Evolutionary conservation across 2,888 invertebrate genomes (phyloP), one percentile per base, ranked within the genome.

Genomic region (Polydrusus cervinus): DNA sequence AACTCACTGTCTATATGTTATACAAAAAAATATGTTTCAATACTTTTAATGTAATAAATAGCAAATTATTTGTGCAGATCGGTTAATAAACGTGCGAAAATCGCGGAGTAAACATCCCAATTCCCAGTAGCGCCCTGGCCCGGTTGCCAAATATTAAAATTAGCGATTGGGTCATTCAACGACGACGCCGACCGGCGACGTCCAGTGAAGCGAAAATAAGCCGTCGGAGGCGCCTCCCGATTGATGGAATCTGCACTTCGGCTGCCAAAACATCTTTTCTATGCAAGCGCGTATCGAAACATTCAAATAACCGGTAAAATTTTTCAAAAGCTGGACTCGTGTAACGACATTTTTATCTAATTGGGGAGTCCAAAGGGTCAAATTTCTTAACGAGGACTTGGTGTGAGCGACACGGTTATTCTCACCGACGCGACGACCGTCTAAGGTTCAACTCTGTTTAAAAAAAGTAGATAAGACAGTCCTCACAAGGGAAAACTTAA

Each of bases 101-200:
- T 11, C 57, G 11, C 10, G 64, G 25, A 47, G 74, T 69, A 74
- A 74, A 74, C 74, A 74, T 61, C 74, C 68, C 70, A 65, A 74
- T 74, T 74, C 74, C 66, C 61, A 53, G 75, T 75, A 71, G 57
- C 13, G 71, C 57, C 14, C 53, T 66, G 72, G 69, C 40, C 60
- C 62, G 62, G 60, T 68, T 77, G 77, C 77, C 77, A 77, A 77
- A 74, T 62, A 53, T 66, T 77, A 77, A 77, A 77, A 71, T 77
- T 77, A 74, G 77, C 71, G 74, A 77, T 77, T 77, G 65, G 77
- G 77, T 77, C 77, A 77, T 74, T 74, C 71, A 77, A 74, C 76
- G 73, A 66, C 62, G 67, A 25, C 64, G 65, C 16, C 71, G 68
- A 47, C 34, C 69, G 51, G 45, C 68, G 73, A 66, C 74, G 71